These are phyloP conservation scores for Junonia oenone DNA, from an alignment of 2,888 invertebrate species.

Conservation along the genomic window DNA sequence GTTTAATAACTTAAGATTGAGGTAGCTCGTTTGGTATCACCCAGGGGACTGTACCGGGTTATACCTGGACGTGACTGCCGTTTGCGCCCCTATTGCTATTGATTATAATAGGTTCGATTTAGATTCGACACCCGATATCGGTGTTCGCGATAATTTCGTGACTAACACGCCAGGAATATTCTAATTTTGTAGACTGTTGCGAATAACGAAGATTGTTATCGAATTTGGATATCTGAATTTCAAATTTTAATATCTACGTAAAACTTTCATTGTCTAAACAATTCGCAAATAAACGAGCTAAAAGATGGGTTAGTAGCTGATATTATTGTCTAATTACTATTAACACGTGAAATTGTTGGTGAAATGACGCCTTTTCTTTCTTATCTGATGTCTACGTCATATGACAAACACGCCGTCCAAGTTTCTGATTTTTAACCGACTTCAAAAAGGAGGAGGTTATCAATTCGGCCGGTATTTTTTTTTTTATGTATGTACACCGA, in stretches of 20 bases:
- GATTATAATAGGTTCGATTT: not conserved
- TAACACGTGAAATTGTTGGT: too few relatives aligned
- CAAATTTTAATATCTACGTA: not conserved
- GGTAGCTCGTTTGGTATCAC: not conserved
- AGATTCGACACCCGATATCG: constrained; percentile 1
- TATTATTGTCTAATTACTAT: too few relatives aligned
- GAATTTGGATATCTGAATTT: not conserved
- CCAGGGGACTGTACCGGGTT: not conserved
- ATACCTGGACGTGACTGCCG: not conserved
- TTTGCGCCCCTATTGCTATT: not conserved
- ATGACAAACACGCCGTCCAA: too few relatives aligned
- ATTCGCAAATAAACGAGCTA: too few relatives aligned
- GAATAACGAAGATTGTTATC: not conserved
- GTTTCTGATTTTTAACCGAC: too few relatives aligned
- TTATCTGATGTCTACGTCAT: too few relatives aligned
- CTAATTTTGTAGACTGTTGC: not conserved
- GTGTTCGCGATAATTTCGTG: not conserved
- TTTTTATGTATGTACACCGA: too few relatives aligned
- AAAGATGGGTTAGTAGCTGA: too few relatives aligned
- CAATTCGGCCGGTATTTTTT: too few relatives aligned
- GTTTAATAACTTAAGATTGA: not conserved
- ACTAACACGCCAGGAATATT: not conserved
- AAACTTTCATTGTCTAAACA: too few relatives aligned
- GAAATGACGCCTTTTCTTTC: too few relatives aligned
- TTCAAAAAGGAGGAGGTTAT: too few relatives aligned